These are phyloP conservation scores for Garrulus glandarius DNA, from an alignment of 2,797 vertebrate genomes.

Conservation along the genomic window DNA sequence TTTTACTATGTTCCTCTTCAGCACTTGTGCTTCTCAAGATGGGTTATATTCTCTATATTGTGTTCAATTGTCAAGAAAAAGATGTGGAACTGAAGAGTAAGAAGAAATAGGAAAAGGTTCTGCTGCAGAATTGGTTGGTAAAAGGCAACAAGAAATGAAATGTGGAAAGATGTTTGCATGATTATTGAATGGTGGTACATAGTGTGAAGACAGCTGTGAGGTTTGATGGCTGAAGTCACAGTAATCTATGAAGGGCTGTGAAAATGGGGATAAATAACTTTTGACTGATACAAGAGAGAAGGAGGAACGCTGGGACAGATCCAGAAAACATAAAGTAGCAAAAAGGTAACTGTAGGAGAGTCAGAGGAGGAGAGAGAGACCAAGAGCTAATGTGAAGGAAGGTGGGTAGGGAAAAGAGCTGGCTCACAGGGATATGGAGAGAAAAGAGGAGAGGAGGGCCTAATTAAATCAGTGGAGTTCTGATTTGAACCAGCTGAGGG, in stretches of 20 bases:
- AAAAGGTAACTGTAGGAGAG: not conserved
- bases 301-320: not conserved
- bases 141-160: not conserved
- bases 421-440: not conserved
- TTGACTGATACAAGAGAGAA: not conserved
- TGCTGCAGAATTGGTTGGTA: not conserved
- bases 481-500: not conserved
- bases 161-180: fast-evolving
- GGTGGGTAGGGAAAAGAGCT: not conserved
- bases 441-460: not conserved
- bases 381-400: not conserved
- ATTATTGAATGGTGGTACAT: not conserved
- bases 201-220: not conserved
- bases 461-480: not conserved
- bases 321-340: not conserved
- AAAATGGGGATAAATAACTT: not conserved
- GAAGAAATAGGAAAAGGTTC: not conserved
- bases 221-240: not conserved
- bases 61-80: not conserved
- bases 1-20: not conserved
- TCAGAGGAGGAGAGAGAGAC: not conserved
- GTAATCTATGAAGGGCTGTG: not conserved
- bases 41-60: not conserved
- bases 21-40: not conserved
- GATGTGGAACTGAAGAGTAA: not conserved